Evolutionary conservation across 2,113 vertebrate genomes (phyloP), one percentile per base, ranked within the genome.

Genomic region (Clarias batrachus): DNA sequence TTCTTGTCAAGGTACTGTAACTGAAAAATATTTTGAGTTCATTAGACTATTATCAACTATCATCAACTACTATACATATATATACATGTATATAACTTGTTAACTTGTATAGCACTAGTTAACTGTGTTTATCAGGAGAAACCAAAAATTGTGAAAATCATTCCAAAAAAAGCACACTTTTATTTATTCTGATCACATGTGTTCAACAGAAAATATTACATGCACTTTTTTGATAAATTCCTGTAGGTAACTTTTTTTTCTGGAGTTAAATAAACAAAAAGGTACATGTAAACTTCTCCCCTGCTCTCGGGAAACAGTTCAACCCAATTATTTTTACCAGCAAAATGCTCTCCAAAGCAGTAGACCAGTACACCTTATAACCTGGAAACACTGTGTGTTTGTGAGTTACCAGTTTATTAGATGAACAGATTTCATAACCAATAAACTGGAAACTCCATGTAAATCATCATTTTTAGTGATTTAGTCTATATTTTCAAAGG

Each of bases 401-500:
- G 14, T 4, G 27, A 59, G 56, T 78, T 78, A 30, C 52, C n/a
- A 57, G 76, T 80, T 80, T 60, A 80, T 80, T 62, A 60, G 30
- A 17, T 37, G 10, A 37, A 81, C 11, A 81, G 78, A 81, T 62
- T 81, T 41, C 1, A 0, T 62, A 62, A 41, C 19, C 3, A 62
- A 8, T 62, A 62, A 81, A 62, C 78, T 81, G 78, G 57, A 81
- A 81, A 81, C 30, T 81, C 10, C 0, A 33, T 37, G 59, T 37
- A 41, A 23, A 33, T 19, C 57, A 11, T 4, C 21, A 57, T 62
- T 81, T 81, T 57, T 27, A 41, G 57, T 81, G 57, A 21, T 60
- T 81, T 81, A 33, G 30, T 62, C 59, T 62, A 10, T 41, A 62
- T 81, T 19, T 81, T 81, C 78, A 81, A 81, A 81, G 78, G 13